Evolutionary conservation across 2,797 vertebrate genomes (phyloP), one percentile per base, ranked within the genome.

Genomic region (Coranthus polyacanthus): DNA sequence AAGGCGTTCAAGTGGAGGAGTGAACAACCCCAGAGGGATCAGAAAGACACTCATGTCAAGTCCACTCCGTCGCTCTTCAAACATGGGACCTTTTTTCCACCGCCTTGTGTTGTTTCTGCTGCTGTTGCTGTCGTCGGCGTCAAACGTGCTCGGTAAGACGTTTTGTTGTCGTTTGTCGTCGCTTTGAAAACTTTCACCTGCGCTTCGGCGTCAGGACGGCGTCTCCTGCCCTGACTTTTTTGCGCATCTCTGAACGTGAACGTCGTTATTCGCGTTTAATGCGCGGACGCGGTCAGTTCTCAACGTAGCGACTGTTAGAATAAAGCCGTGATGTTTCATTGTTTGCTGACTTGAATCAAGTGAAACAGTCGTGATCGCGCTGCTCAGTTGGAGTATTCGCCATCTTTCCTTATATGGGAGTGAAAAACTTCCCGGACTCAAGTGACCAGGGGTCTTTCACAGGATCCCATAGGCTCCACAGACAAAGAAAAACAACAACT

Each of bases 401-500:
- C 58, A 36, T 4, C 29, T 80, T 58, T 59, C 89, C 89, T 84
- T 91, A 90, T 84, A 91, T 85, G 91, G 90, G 75, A 85, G 75
- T 62, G 29, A 81, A 86, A 75, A 21, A 61, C 50, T 10, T 69
- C 64, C 21, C 15, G 24, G 22, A 36, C 47, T 21, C 18, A 54
- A 0, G 41, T 56, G 51, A 59, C 46, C 44, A 4, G 39, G 36
- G 45, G 26, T 36, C 39, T 32, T 63, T 4, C 50, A 13, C 44
- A 37, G 6, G 13, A 44, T 45, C 12, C 16, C 4, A 2, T n/a
- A 47, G 47, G 29, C 21, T 32, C 36, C 36, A 38, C 18, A 5
- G 12, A 5, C 10, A 29, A 21, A 17, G n/a, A n/a, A n/a, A n/a
- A n/a, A n/a, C n/a, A n/a, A 4, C 0, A 24, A 21, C 0, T 2